Conservation (phyloP, 2,113 vertebrate species). For the Bucco capensis region DNA sequence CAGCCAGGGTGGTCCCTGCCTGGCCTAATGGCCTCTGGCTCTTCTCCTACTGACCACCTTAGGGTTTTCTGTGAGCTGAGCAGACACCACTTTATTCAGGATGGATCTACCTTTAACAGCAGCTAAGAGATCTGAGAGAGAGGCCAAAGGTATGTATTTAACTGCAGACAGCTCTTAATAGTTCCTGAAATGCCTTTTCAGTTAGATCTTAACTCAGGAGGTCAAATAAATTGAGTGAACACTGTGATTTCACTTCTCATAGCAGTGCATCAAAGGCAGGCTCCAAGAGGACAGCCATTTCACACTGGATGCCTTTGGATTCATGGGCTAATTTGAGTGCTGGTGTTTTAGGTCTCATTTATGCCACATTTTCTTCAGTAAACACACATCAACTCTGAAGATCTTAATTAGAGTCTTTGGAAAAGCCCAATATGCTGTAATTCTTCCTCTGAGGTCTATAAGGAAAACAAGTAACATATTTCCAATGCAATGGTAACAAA, state of each 20-base stretch:
- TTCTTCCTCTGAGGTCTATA: slow-evolving; percentile 45
- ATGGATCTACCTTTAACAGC: background rate
- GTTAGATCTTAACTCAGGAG: background rate
- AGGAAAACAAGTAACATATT: slow-evolving; percentile 50
- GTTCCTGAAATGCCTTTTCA: background rate
- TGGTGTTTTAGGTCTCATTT: background rate
- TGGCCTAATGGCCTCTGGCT: background rate
- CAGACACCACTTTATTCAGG: background rate
- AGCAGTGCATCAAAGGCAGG: background rate
- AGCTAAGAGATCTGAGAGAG: background rate
- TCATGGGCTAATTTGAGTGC: background rate
- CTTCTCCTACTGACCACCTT: background rate
- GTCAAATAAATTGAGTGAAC: background rate
- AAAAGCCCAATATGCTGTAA: slow-evolving; percentile 44
- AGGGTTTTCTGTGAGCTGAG: background rate
- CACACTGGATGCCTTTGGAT: background rate
- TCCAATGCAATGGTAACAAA: slow-evolving; percentile 17
- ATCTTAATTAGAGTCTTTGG: slow-evolving; percentile 54
- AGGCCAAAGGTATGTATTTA: background rate
- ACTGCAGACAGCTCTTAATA: background rate
- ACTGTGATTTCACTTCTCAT: background rate
- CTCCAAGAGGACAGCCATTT: background rate
- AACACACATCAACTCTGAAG: slow-evolving; percentile 26
- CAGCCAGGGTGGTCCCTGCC: background rate
- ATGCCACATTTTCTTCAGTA: background rate